Conservation (phyloP, 2,797 vertebrate genomes). For the Sitta carolinensis region DNA sequence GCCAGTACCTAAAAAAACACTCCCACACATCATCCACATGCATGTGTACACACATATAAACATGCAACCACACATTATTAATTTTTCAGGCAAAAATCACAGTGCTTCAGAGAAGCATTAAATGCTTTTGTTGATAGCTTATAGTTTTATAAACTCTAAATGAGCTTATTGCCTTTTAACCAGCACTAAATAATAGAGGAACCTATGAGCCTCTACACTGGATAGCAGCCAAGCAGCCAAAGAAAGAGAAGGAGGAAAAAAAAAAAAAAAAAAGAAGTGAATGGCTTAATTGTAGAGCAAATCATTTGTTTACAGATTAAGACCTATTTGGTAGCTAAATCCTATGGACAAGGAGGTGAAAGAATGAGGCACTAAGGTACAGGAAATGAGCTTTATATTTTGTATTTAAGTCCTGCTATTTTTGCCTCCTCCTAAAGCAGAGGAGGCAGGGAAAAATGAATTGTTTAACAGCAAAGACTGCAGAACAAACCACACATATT, state of each 20-base stretch:
- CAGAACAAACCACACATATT: conserved; percentile 39
- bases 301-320: conserved; percentile 82
- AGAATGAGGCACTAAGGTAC: conserved; percentile 63
- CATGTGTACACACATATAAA: not conserved
- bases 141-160: conserved; percentile 79
- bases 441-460: conserved; percentile 22
- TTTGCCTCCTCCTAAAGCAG: conserved; percentile 23
- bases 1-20: not conserved
- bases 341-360: conserved; percentile 66
- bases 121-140: conserved; percentile 75
- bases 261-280: conserved; percentile 31
- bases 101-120: conserved; percentile 69
- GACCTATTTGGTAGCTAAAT: conserved; percentile 75
- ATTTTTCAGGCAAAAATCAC: conserved; percentile 61
- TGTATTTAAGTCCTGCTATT: conserved; percentile 55
- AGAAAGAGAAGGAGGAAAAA: not conserved
- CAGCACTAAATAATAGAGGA: conserved; percentile 75
- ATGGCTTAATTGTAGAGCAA: conserved; percentile 79
- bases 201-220: conserved; percentile 71
- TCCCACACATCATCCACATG: rapidly evolving
- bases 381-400: conserved; percentile 73
- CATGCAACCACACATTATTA: not conserved
- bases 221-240: conserved; percentile 71
- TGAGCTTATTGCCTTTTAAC: conserved; percentile 82
- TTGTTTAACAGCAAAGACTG: conserved; percentile 60